A percentile compares a stretch with the other conserved stretches of the same genome.
Conservation (phyloP, 2,797 vertebrate species). For the Microctenopoma lineatum region DNA sequence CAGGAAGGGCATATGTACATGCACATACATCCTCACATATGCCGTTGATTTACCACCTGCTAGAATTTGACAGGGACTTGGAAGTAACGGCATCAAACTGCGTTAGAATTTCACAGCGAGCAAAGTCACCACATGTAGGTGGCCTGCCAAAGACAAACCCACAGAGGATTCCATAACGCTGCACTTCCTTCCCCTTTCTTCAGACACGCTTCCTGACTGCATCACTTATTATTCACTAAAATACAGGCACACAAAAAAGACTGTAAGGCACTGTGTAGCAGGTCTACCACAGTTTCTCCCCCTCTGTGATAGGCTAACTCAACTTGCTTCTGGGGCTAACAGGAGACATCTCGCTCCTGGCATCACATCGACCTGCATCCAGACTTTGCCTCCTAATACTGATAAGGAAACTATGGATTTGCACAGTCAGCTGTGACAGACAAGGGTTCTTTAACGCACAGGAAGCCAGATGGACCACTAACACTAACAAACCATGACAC, state of each 20-base stretch:
- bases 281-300: background rate
- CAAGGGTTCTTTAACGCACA: conserved; percentile 24
- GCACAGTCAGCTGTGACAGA: conserved; percentile 49
- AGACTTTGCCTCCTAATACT: conserved; percentile 21
- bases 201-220: background rate
- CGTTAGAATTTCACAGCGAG: conserved; percentile 21
- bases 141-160: conserved; percentile 14
- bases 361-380: conserved; percentile 4
- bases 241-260: too few relatives aligned
- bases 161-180: background rate
- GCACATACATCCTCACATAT: conserved; percentile 33
- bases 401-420: conserved; percentile 43
- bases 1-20: conserved; percentile 51
- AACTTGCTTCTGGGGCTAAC: conserved; percentile 13
- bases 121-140: conserved; percentile 30
- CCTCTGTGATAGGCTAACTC: background rate
- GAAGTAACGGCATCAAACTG: conserved; percentile 29
- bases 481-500: conserved; percentile 42
- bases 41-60: conserved; percentile 50
- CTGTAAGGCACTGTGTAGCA: too few relatives aligned
- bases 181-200: conserved; percentile 1
- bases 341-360: background rate
- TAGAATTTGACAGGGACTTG: conserved; percentile 45
- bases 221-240: too few relatives aligned
- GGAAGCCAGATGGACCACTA: conserved; percentile 36